These are phyloP conservation scores for Dryobota labecula DNA, from an alignment of 2,888 invertebrate genomes.

Conservation along the genomic window DNA sequence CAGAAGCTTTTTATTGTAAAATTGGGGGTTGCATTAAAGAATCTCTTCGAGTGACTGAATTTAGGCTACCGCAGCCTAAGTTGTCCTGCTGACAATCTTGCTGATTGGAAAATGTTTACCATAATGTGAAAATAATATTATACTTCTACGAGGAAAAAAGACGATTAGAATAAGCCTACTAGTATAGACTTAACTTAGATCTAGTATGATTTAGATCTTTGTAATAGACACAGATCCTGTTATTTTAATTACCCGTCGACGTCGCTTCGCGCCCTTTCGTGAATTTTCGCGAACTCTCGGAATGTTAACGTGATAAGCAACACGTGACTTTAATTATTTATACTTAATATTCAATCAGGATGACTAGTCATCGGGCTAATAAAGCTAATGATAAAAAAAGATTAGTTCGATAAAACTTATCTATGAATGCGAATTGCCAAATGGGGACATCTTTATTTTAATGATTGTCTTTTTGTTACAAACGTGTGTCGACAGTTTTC, in stretches of 20 bases:
- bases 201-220: no score
- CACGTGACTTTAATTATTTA: conserved; percentile 29
- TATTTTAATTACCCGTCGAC: background rate
- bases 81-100: background rate
- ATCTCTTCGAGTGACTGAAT: background rate
- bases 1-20: background rate
- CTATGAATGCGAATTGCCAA: conserved; percentile 9
- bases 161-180: no score
- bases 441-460: conserved; percentile 15
- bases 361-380: conserved; percentile 10
- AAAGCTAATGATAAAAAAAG: conserved; percentile 12
- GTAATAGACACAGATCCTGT: background rate
- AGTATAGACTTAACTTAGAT: no score
- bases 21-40: background rate
- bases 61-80: no score
- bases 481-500: conserved; percentile 28
- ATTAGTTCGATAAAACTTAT: conserved; percentile 8
- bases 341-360: background rate
- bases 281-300: conserved; percentile 42
- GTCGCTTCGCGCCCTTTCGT: conserved; percentile 7
- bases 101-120: no score
- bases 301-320: conserved; percentile 38
- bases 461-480: conserved; percentile 8
- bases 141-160: background rate
- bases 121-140: background rate